These are phyloP conservation scores for Yponomeuta plumbellus DNA, from an alignment of 2,888 invertebrate genomes.

Conservation along the genomic window DNA sequence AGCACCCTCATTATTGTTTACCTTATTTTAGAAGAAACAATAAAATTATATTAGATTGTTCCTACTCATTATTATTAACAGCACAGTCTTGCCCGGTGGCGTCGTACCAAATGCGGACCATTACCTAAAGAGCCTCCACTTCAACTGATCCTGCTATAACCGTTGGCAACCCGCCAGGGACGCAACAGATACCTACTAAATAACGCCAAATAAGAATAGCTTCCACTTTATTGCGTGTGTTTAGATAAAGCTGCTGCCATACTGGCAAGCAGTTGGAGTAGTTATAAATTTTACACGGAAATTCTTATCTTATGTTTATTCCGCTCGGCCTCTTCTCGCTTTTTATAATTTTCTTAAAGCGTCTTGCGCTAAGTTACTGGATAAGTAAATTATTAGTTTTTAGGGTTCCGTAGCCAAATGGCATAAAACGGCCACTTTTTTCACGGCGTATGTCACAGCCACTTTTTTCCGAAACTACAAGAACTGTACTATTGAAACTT, in stretches of 20 bases:
- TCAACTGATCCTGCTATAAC: conserved; percentile 47
- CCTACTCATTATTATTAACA: not conserved
- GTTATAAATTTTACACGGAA: not conserved
- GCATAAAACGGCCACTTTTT: too few species aligned
- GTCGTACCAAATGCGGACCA: conserved; percentile 27
- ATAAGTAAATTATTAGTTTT: too few species aligned
- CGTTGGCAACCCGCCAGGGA: conserved; percentile 57
- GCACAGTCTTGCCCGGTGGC: conserved; percentile 1
- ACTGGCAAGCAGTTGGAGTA: not conserved
- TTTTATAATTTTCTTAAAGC: too few species aligned
- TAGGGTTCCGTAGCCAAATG: too few species aligned
- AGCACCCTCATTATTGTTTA: too few species aligned
- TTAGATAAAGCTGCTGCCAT: conserved; percentile 3
- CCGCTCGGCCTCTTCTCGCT: too few species aligned
- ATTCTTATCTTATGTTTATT: too few species aligned
- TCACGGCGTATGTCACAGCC: too few species aligned
- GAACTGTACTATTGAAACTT: too few species aligned
- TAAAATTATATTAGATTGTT: not conserved
- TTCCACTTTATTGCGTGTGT: conserved; percentile 16
- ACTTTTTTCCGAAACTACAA: too few species aligned
- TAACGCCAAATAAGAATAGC: conserved; percentile 18
- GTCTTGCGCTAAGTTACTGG: too few species aligned
- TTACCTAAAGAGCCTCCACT: conserved; percentile 47
- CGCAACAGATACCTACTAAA: conserved; percentile 52
- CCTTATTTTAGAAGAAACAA: too few species aligned